Evolutionary conservation across 2,888 invertebrate genomes (phyloP).

Genomic region (Acronicta leporina): DNA sequence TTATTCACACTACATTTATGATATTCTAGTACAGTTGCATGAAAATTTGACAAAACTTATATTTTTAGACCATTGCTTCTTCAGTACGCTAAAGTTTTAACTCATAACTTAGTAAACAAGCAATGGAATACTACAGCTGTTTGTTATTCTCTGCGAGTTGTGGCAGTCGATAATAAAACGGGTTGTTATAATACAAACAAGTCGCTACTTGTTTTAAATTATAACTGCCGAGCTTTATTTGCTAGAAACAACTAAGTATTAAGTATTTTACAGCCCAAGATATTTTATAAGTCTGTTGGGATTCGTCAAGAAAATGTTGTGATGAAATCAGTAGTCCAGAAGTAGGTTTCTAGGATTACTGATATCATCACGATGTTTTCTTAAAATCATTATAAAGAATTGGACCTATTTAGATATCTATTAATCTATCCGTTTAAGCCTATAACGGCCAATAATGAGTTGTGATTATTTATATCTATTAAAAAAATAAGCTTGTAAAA

Average conservation of each 20-base stretch:
- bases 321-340: no score
- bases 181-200: slow-evolving; percentile 29
- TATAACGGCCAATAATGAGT: background rate
- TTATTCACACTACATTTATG: background rate
- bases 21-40: background rate
- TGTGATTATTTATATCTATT: no score
- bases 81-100: background rate
- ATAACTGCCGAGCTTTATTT: slow-evolving; percentile 10
- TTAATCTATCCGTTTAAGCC: no score
- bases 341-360: no score
- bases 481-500: no score
- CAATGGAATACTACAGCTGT: slow-evolving; percentile 18
- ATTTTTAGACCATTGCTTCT: slow-evolving; percentile 15
- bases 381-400: no score
- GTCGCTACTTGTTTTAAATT: slow-evolving; percentile 39
- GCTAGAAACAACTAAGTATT: slow-evolving; percentile 8
- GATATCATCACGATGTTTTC: no score
- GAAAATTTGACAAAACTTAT: background rate
- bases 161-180: slow-evolving; percentile 30
- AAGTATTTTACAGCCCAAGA: background rate
- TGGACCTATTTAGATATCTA: no score
- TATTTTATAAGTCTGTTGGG: background rate
- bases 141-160: slow-evolving; percentile 36
- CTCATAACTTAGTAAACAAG: background rate
- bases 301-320: no score